These are phyloP conservation scores for Phrynocephalus guinanensis DNA, from an alignment of 2,797 vertebrate species.

Conservation along the genomic window DNA sequence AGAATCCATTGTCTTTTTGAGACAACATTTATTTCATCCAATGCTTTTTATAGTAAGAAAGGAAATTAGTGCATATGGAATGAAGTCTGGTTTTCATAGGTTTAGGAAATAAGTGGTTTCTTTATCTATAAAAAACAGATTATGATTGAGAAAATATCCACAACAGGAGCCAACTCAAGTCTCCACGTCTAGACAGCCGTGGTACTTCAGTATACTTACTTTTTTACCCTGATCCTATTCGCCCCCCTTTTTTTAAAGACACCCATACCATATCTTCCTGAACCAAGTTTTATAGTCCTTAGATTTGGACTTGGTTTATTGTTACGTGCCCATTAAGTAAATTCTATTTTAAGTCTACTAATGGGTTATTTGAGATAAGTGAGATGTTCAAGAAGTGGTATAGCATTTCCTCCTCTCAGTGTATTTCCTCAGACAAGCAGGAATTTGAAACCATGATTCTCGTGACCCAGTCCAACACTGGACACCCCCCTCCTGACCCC, in stretches of 20 bases:
- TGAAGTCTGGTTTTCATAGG: constrained; percentile 51
- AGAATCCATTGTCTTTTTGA: constrained; percentile 1
- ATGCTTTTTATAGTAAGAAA: constrained; percentile 47
- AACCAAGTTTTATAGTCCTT: background rate
- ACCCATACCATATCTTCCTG: background rate
- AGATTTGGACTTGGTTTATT: background rate
- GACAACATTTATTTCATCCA: constrained; percentile 52
- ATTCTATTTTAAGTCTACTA: no score
- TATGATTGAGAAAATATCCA: constrained; percentile 53
- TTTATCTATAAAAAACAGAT: constrained; percentile 59
- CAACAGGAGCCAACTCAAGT: constrained; percentile 51
- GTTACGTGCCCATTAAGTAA: no score
- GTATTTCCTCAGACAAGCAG: no score
- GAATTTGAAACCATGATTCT: no score
- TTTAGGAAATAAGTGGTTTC: constrained; percentile 65
- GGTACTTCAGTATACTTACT: constrained; percentile 27
- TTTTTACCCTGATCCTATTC: constrained; percentile 32
- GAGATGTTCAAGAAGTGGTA: no score
- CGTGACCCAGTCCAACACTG: no score
- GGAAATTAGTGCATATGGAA: constrained; percentile 51
- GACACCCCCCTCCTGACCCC: no score
- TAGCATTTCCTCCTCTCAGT: no score
- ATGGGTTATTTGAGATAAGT: no score
- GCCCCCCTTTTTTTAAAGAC: constrained; percentile 27
- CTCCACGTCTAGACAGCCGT: constrained; percentile 59